These are phyloP conservation scores for Natator depressus DNA, from an alignment of 2,113 vertebrate species.

Conservation along the genomic window DNA sequence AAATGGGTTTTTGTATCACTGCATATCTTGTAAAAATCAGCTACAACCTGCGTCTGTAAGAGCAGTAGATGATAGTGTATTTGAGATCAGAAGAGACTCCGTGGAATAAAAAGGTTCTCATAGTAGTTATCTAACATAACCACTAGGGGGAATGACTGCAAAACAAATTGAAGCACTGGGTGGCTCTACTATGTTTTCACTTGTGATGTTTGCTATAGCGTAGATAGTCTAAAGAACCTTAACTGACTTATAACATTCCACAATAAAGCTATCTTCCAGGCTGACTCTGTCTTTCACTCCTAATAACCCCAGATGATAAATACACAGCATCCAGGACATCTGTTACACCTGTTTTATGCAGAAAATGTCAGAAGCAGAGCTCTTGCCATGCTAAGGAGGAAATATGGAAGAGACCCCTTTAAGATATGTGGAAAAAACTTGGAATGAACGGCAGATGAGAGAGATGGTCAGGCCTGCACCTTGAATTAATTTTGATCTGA, in stretches of 20 bases:
- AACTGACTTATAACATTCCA: slow-evolving; percentile 41
- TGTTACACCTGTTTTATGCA: background rate
- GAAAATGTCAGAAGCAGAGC: background rate
- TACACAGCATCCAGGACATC: slow-evolving; percentile 25
- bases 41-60: background rate
- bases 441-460: background rate
- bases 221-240: background rate
- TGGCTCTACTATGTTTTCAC: slow-evolving; percentile 6
- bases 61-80: background rate
- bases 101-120: background rate
- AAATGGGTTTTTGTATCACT: background rate
- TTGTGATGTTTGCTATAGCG: background rate
- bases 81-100: background rate
- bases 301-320: background rate
- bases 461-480: fast-evolving
- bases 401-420: background rate
- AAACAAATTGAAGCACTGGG: slow-evolving; percentile 14
- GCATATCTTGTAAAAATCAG: background rate
- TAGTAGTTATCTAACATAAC: slow-evolving; percentile 41
- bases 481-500: background rate
- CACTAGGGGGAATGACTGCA: slow-evolving; percentile 58
- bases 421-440: background rate
- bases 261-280: slow-evolving; percentile 8
- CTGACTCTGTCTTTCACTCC: slow-evolving; percentile 38
- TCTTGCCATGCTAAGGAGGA: background rate